These are phyloP conservation scores for Polyergus mexicanus DNA, from an alignment of 1,140 invertebrate species.

Conservation along the genomic window DNA sequence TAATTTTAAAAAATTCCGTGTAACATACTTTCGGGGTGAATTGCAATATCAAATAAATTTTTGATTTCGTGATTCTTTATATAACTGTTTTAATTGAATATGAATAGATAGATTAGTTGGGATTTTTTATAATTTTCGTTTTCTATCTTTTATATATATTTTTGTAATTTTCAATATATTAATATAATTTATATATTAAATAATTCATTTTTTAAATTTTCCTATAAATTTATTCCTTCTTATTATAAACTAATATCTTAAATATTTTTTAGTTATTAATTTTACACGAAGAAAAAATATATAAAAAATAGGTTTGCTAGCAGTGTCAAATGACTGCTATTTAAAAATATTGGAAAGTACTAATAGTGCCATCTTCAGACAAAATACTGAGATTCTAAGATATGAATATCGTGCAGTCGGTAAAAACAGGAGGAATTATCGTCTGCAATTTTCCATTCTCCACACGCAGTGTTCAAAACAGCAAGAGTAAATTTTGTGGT, in stretches of 20 bases:
- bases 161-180: background rate
- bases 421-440: constrained; percentile 39
- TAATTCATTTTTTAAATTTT: background rate
- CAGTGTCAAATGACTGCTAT: background rate
- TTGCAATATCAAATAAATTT: background rate
- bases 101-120: too few species aligned
- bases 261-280: background rate
- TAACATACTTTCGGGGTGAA: background rate
- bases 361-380: constrained; percentile 46
- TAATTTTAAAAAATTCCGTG: constrained; percentile 6
- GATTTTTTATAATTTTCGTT: background rate
- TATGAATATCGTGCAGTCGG: constrained; percentile 7
- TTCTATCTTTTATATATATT: background rate
- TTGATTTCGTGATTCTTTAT: background rate
- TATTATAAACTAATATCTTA: background rate
- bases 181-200: background rate
- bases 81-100: background rate
- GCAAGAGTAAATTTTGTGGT: background rate
- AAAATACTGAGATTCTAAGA: background rate
- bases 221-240: background rate
- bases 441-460: background rate
- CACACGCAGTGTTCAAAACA: background rate
- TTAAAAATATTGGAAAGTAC: constrained; percentile 35
- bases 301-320: background rate
- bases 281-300: background rate